These are phyloP conservation scores for Eupristina koningsbergeri DNA, from an alignment of 1,140 invertebrate species.

Conservation along the genomic window DNA sequence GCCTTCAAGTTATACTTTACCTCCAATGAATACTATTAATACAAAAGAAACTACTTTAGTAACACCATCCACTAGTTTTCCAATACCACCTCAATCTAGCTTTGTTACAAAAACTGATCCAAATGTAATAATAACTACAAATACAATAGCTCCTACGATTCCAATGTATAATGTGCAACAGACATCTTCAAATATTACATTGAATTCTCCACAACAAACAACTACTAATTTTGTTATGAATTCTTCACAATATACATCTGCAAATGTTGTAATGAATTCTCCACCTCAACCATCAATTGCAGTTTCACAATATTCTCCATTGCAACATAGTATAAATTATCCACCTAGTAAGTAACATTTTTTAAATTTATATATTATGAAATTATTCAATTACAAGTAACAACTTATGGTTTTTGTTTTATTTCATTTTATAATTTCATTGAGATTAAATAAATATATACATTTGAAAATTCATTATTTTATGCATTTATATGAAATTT, in stretches of 20 bases:
- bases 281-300: conserved; percentile 12
- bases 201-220: conserved; percentile 48
- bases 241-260: conserved; percentile 39
- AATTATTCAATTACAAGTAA: neutral
- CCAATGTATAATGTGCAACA: conserved; percentile 48
- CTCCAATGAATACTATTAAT: conserved; percentile 41
- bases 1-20: conserved; percentile 57
- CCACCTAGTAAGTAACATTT: conserved; percentile 57
- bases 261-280: conserved; percentile 24
- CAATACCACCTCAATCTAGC: conserved; percentile 48
- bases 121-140: conserved; percentile 34
- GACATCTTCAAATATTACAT: neutral
- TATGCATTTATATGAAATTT: too few relatives aligned
- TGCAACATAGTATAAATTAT: conserved; percentile 56
- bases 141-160: neutral
- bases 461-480: too few relatives aligned
- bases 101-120: conserved; percentile 14
- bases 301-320: conserved; percentile 34
- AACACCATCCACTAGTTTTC: conserved; percentile 36
- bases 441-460: too few relatives aligned
- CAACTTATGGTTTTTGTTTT: neutral
- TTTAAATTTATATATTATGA: too few relatives aligned
- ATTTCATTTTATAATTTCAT: neutral
- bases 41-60: conserved; percentile 32
- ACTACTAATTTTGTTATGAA: conserved; percentile 32